Evolutionary conservation across 2,888 invertebrate species (phyloP), one percentile per base, ranked within the genome.

Genomic region (Nymphalis urticae): DNA sequence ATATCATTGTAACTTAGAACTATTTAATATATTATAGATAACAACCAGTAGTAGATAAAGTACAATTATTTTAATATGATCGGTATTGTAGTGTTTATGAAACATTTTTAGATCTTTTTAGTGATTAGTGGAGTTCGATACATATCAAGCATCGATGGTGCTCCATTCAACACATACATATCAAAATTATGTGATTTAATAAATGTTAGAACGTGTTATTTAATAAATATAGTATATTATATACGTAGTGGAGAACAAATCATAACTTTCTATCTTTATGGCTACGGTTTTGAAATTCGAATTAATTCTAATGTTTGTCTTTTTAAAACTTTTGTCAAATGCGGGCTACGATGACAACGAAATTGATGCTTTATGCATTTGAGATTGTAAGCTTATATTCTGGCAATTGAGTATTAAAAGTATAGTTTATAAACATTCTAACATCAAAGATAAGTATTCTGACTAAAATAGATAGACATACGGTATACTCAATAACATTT

Each of bases 21-120:
- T 87, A 86, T 77, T 77, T 79, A 82, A 80, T 75, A 85, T 82
- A 87, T 89, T 87, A 85, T 89, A 89, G 86, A 79, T 83, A 82
- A 79, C 85, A 85, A 86, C 79, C 82, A 75, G 85, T 90, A 90
- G 88, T 79, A 77, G 75, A 86, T 90, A 89, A 87, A 87, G 84
- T 88, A 88, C 82, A 88, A 89, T 88, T 90, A 92, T 91, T 90
- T 90, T 91, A 92, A 86, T 92, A 91, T 88, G 84, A 86, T 88
- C 85, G 85, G 81, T 91, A 90, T 90, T 89, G 85, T 90, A 89
- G 89, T 81, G 81, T 86, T 83, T 83, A 82, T 78, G 79, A 85
- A 82, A 85, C 84, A 85, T 87, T 90, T 88, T 89, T 86, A 88
- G 85, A 80, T 76, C 82, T 82, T 83, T 85, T 85, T 86, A 86